Evolutionary conservation across 2,797 vertebrate genomes (phyloP), one percentile per base, ranked within the genome.

Genomic region (Sciaenops ocellatus): DNA sequence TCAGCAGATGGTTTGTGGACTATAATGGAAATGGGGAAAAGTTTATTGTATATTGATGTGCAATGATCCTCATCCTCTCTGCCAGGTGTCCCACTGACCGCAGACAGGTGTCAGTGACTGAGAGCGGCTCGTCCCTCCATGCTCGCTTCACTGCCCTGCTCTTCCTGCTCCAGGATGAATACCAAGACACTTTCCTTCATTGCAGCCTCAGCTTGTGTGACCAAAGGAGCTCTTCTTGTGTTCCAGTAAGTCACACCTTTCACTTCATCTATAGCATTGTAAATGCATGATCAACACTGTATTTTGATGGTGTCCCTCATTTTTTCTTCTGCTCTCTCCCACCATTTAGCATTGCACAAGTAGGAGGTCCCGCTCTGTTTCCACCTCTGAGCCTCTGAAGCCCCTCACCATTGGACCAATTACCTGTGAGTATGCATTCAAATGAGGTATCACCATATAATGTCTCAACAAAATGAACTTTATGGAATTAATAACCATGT

Each of bases 161-260:
- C 70, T 95, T 95, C 82, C 87, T 89, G 70, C 85, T 90, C 70
- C 63, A 91, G 34, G 34, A 38, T 38, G 34, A 38, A 9, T 38
- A 38, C 34, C 34, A 38, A 57, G 68, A 89, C 0, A 75, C 94
- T 16, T 96, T 88, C 80, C 89, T 96, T 55, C 95, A 96, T 48
- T 96, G 95, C 64, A 88, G 89, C 76, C 82, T 95, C 51, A 87
- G 79, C 18, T 85, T 97, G 70, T 96, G 95, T 65, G 88, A 95
- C 22, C 48, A 1, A 34, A 69, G 28, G 13, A 66, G 4, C 0
- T 84, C 70, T 34, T 41, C 47, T 13, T 96, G 95, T 76, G 28
- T 84, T 48, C 91, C 94, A 2, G 95, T 96, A 84, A 92, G 88
- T 73, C 60, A 54, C 24, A 44, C 7, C 22, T 44, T 55, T 59